Evolutionary conservation across 2,797 vertebrate genomes (phyloP), one percentile per base, ranked within the genome.

Genomic region (Poeciliopsis infans): DNA sequence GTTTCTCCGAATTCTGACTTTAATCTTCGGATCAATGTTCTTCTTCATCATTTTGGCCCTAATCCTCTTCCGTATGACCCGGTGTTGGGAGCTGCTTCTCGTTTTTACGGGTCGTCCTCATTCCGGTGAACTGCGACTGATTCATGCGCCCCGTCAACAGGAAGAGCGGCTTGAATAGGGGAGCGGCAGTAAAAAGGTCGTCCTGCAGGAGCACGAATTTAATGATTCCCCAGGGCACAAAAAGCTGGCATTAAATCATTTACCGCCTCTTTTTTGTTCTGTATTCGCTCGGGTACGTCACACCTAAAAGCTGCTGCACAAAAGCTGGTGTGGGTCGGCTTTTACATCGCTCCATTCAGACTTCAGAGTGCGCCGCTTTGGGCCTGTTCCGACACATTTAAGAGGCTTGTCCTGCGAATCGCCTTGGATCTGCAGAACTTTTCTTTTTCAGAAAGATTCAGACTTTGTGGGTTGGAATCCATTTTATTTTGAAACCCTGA

Each of bases 161-260:
- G 88, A 92, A 88, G 81, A 57, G 83, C 55, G 84, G 84, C 84
- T 66, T 75, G 83, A 89, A 84, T 82, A 77, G 74, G 82, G 45
- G 69, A 85, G 83, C 79, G 33, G 85, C 88, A 13, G 79, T 75
- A 46, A 83, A 64, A 84, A 83, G 82, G 55, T 75, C 36, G 79
- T 91, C 91, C 88, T 92, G 92, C 92, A 87, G 87, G 10, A 74
- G 83, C 91, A 90, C 78, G 87, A 88, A 90, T 92, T 87, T 87
- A 88, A 84, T 53, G 84, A 86, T 71, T 78, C 85, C 87, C 87
- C 82, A 7, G 88, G 91, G 90, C 87, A 81, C 78, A 80, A 75
- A 88, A 82, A 75, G 82, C 84, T 83, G 81, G 74, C 86, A 79
- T 88, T 86, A 83, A 87, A 85, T 85, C 82, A 82, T 76, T 70